Evolutionary conservation across 2,888 invertebrate species (phyloP), one percentile per base, ranked within the genome.

Genomic region (Sarcophaga carnaria): DNA sequence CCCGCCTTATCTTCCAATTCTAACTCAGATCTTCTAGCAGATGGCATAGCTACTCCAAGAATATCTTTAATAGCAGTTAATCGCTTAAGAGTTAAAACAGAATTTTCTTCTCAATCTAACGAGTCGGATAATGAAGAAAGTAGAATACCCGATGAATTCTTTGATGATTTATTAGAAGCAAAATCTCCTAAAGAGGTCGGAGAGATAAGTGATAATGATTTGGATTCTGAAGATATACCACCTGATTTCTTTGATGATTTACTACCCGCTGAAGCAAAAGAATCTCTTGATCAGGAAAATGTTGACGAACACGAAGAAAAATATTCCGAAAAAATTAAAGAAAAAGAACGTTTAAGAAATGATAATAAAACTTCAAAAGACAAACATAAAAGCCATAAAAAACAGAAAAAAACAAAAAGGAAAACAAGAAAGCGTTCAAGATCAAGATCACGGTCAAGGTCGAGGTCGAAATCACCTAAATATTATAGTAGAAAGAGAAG

Each of bases 181-280:
- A 12, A 77, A 4, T 20, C 59, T 12, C 25, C 12, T 4, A 27
- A 11, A 60, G 72, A 69, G 63, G 2, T 45, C 0, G 76, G 70
- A 0, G 71, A 86, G 63, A 0, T 72, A n/a, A 59, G 27, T 10
- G 37, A 14, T 14, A 69, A 54, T 49, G 77, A 78, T 20, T 62
- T 62, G 1, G 25, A 4, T 11, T 59, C 71, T 4, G 86, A 80
- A 12, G 67, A 63, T 27, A 86, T 89, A 80, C 88, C 88, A 0
- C 64, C 64, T 0, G 67, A 88, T 54, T 89, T 88, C 66, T 89
- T 89, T 66, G 89, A 89, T 69, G 89, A 89, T 71, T 72, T 89
- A 17, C 59, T 89, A 12, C 80, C 69, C 10, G 89, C 89, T 81
- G 74, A 86, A 63, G n/a, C 86, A 17, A 80, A 84, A 64, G 85